Conservation (phyloP, 2,888 invertebrate genomes). For the Xestia ashworthii region DNA sequence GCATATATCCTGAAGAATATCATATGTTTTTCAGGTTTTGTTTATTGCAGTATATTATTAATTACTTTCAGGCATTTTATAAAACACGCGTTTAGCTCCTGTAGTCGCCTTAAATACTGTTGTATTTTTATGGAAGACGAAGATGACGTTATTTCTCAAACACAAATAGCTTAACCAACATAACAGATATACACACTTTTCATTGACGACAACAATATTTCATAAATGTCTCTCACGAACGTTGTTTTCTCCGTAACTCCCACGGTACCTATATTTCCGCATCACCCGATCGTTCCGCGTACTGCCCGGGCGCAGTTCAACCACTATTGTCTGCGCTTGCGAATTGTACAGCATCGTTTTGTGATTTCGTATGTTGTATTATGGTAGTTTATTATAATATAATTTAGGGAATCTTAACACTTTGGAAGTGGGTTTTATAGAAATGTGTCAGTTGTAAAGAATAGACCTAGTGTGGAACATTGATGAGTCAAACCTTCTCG, state of each 20-base stretch:
- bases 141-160: background rate
- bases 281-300: conserved; percentile 62
- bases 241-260: conserved; percentile 58
- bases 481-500: background rate
- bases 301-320: conserved; percentile 42
- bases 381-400: background rate
- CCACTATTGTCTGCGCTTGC: conserved; percentile 59
- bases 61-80: too few relatives aligned
- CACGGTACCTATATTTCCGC: conserved; percentile 65
- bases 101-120: background rate
- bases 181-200: conserved; percentile 18
- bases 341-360: conserved; percentile 35
- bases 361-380: conserved; percentile 30
- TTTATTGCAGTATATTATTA: too few relatives aligned
- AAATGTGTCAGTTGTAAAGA: background rate
- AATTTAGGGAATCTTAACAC: background rate
- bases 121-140: background rate
- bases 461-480: background rate
- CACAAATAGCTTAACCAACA: conserved; percentile 18
- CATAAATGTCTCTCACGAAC: conserved; percentile 38
- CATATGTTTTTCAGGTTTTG: too few relatives aligned
- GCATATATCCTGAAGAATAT: too few relatives aligned
- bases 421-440: background rate
- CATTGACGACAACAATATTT: conserved; percentile 45
- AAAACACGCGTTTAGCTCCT: too few relatives aligned